Evolutionary conservation across 2,797 vertebrate genomes (phyloP).

Genomic region (Gymnothorax javanicus): DNA sequence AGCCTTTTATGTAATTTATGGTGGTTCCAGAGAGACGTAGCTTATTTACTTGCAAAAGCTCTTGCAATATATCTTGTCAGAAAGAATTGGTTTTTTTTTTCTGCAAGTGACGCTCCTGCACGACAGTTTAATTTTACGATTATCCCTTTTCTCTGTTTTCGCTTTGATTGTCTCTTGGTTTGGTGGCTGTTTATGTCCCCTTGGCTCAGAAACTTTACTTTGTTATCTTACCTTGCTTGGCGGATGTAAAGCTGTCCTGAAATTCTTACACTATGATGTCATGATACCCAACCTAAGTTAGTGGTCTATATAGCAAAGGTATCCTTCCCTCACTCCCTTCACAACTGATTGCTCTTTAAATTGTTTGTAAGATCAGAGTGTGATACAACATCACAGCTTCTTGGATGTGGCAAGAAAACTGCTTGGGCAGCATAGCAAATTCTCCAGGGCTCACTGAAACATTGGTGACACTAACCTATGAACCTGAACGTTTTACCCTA

Average conservation of each 20-base stretch:
- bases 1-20: background rate
- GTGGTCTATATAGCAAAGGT: background rate
- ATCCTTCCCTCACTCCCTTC: background rate
- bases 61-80: constrained; percentile 23
- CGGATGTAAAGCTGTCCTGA: background rate
- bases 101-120: background rate
- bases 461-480: too few species aligned
- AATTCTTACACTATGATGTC: background rate
- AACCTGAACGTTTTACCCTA: too few species aligned
- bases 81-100: constrained; percentile 20
- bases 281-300: background rate
- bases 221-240: background rate
- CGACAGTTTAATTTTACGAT: constrained; percentile 18
- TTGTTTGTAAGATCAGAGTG: background rate
- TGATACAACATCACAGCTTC: too few species aligned
- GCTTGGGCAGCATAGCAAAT: too few species aligned
- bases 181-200: background rate
- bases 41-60: constrained; percentile 17
- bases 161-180: constrained; percentile 10
- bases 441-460: too few species aligned
- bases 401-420: too few species aligned
- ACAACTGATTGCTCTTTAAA: constrained; percentile 17
- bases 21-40: constrained; percentile 9
- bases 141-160: background rate
- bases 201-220: constrained; percentile 6